Percentiles rank a stretch among this genome's conserved stretches.
Conservation (phyloP, 1,140 invertebrate genomes). For the Calliphora vicina region DNA sequence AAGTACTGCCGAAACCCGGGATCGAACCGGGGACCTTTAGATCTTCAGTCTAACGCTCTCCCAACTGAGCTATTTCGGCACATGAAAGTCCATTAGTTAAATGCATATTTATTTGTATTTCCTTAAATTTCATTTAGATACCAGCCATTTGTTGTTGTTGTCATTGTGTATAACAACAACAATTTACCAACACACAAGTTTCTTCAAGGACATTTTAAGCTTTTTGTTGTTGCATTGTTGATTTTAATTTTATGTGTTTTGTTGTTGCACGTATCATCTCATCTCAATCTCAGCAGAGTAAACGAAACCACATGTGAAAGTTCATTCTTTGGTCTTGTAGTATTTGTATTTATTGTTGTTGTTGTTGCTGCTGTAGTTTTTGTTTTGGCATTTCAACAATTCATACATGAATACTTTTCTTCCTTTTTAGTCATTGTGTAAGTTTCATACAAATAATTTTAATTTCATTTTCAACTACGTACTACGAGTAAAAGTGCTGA, state of each 20-base stretch:
- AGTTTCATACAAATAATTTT: not conserved
- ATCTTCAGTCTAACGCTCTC: slow-evolving; percentile 85
- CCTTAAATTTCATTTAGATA: too few species aligned
- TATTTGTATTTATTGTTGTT: too few species aligned
- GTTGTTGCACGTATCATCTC: not conserved
- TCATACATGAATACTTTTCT: not conserved
- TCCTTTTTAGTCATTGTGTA: not conserved
- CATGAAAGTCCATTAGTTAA: not conserved
- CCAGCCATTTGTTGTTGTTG: too few species aligned
- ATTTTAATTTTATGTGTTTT: not conserved
- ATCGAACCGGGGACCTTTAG: slow-evolving; percentile 82
- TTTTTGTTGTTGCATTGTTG: not conserved
- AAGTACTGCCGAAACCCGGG: slow-evolving; percentile 73
- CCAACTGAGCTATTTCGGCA: slow-evolving; percentile 81
- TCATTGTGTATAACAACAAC: too few species aligned
- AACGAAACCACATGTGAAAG: not conserved
- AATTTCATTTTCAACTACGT: not conserved
- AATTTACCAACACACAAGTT: not conserved
- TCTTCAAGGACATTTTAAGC: not conserved
- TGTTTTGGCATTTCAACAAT: not conserved
- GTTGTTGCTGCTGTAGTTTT: too few species aligned
- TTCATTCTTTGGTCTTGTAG: not conserved
- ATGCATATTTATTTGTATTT: too few species aligned
- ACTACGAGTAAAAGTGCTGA: not conserved
- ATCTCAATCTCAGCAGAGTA: not conserved